Evolutionary conservation across 2,797 vertebrate genomes (phyloP).

Genomic region (Heterohyrax brucei): DNA sequence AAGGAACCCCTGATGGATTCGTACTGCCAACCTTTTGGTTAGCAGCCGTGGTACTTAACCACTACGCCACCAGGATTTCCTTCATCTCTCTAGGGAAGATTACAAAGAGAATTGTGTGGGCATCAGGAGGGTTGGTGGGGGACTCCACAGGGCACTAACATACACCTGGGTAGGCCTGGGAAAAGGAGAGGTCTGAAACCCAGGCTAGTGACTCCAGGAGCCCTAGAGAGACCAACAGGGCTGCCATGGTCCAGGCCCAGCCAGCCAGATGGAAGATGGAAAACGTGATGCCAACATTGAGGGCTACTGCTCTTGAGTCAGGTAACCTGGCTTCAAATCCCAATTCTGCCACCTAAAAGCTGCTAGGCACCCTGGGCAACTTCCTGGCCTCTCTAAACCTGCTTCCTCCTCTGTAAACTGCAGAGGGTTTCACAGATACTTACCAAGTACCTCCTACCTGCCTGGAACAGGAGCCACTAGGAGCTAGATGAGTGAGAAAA

Average conservation of each 20-base stretch:
- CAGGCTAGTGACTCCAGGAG: neutral
- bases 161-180: neutral
- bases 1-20: no score
- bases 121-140: neutral
- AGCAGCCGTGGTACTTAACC: no score
- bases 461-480: constrained; percentile 11
- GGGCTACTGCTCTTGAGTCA: neutral
- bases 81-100: neutral
- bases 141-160: no score
- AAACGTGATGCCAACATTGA: neutral
- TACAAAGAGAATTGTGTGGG: neutral
- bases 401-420: neutral
- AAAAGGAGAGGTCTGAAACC: neutral
- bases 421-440: neutral
- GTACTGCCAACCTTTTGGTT: no score
- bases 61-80: no score
- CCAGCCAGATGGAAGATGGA: neutral
- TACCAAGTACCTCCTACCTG: neutral
- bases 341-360: neutral
- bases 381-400: neutral
- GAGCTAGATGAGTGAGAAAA: neutral
- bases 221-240: neutral
- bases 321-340: neutral
- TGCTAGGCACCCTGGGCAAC: neutral
- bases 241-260: no score